Evolutionary conservation across 2,888 invertebrate species (phyloP).

Genomic region (Leptothorax acervorum): DNA sequence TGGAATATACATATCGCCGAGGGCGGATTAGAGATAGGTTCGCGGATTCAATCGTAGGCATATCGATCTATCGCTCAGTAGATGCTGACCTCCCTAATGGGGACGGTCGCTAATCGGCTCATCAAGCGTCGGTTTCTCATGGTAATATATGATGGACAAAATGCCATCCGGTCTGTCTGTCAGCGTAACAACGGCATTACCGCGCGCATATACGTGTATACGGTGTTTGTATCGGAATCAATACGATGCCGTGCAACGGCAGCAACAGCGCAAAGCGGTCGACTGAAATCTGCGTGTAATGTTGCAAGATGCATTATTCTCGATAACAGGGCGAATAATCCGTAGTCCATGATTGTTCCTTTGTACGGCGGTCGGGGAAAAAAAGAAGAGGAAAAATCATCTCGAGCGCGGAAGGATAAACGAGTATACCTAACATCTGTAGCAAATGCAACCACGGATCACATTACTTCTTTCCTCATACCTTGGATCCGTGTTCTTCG

Average conservation of each 20-base stretch:
- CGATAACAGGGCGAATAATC: slow-evolving; percentile 3
- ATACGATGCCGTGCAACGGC: slow-evolving; percentile 49
- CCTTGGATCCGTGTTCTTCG: background rate
- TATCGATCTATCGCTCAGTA: slow-evolving; percentile 22
- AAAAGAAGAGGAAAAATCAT: background rate
- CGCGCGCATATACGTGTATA: slow-evolving; percentile 26
- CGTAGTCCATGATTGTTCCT: slow-evolving; percentile 2
- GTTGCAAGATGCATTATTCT: slow-evolving; percentile 32
- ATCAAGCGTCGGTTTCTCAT: slow-evolving; percentile 60
- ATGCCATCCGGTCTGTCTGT: slow-evolving; percentile 49
- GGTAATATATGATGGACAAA: slow-evolving; percentile 63
- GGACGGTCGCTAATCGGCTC: slow-evolving; percentile 44
- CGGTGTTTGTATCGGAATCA: slow-evolving; percentile 59
- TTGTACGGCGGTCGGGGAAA: background rate
- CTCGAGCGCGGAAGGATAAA: background rate
- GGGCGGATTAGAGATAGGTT: background rate
- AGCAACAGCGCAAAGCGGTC: slow-evolving; percentile 35
- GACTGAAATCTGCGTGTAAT: slow-evolving; percentile 39
- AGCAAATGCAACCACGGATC: background rate
- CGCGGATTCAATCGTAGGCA: background rate
- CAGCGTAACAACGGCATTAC: slow-evolving; percentile 51
- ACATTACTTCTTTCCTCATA: background rate
- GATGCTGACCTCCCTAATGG: slow-evolving; percentile 59
- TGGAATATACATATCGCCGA: background rate
- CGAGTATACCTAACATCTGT: background rate